Percentiles rank a stretch among this genome's conserved stretches.
Conservation (phyloP, 2,113 vertebrate species). For the Hepsetus odoe region DNA sequence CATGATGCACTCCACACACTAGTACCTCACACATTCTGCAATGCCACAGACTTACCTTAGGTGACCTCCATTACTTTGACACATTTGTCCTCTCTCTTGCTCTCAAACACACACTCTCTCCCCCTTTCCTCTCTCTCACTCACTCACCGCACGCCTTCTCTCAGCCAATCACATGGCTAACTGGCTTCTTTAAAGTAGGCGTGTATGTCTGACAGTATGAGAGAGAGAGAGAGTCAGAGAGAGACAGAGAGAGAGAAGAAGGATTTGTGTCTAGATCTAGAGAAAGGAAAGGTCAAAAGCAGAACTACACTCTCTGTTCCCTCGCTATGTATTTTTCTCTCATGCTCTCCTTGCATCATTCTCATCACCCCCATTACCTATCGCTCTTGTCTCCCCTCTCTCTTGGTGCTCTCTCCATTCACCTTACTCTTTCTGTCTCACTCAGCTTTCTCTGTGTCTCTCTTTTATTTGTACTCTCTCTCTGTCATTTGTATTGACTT, state of each 20-base stretch:
- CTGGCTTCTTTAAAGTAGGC: constrained; percentile 33
- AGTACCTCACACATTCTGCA: background rate
- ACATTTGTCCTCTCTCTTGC: constrained; percentile 21
- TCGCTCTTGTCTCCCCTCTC: background rate
- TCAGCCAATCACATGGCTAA: constrained; percentile 40
- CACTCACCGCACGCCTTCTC: constrained; percentile 5
- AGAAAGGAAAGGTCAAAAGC: no score
- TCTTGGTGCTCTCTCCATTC: no score
- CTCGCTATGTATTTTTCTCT: no score
- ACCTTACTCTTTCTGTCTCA: background rate
- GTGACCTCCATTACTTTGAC: constrained; percentile 31
- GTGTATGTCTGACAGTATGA: constrained; percentile 26
- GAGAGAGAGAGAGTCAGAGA: background rate
- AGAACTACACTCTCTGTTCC: no score
- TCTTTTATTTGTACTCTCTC: background rate
- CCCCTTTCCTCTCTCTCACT: background rate
- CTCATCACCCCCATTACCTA: background rate
- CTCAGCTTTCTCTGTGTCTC: constrained; percentile 16
- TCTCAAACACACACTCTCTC: background rate
- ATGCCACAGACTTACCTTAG: constrained; percentile 27
- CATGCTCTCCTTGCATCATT: no score
- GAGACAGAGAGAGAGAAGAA: background rate
- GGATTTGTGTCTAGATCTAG: no score
- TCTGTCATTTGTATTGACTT: no score
- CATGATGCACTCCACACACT: background rate